Percentiles rank a stretch among this genome's conserved stretches.
phyloP scores from a whole-genome alignment of 2,888 invertebrate genomes.

The Oxycera nigricornis region DNA sequence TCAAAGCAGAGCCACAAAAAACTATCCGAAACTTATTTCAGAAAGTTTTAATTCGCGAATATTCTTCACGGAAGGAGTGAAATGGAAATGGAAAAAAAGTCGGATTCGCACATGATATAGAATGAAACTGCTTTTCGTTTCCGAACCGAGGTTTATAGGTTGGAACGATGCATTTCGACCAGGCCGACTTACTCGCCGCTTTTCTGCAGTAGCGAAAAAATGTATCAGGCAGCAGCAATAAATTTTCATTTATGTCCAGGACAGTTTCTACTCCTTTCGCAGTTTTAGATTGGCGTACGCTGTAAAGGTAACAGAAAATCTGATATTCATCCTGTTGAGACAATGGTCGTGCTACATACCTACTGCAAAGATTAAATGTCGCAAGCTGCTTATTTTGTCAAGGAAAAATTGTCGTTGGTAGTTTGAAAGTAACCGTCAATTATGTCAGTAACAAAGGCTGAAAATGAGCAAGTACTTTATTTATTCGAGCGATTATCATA shows the following conservation, averaged over 20 bases:
- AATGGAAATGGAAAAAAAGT: conserved; percentile 14
- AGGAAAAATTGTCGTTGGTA: no score
- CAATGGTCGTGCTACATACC: not conserved
- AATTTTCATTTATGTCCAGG: conserved; percentile 54
- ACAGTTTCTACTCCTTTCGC: conserved; percentile 50
- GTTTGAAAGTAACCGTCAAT: no score
- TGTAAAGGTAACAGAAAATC: not conserved
- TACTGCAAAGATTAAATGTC: no score
- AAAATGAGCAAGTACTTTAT: no score
- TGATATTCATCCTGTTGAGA: not conserved
- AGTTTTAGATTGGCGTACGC: conserved; percentile 4
- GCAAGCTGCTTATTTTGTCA: no score
- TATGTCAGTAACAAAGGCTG: no score
- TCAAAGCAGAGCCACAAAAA: not conserved
- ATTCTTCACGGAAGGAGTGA: not conserved
- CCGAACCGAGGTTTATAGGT: conserved; percentile 19
- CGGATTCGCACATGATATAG: not conserved
- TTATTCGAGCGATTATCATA: no score
- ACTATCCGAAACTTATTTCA: not conserved
- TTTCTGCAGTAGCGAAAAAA: conserved; percentile 37
- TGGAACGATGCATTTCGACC: conserved; percentile 15
- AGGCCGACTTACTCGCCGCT: conserved; percentile 35
- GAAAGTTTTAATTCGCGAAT: conserved; percentile 13
- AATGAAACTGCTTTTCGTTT: not conserved
- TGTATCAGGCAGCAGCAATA: conserved; percentile 50